Evolutionary conservation across 2,888 invertebrate genomes (phyloP).

Genomic region (Arge pagana): DNA sequence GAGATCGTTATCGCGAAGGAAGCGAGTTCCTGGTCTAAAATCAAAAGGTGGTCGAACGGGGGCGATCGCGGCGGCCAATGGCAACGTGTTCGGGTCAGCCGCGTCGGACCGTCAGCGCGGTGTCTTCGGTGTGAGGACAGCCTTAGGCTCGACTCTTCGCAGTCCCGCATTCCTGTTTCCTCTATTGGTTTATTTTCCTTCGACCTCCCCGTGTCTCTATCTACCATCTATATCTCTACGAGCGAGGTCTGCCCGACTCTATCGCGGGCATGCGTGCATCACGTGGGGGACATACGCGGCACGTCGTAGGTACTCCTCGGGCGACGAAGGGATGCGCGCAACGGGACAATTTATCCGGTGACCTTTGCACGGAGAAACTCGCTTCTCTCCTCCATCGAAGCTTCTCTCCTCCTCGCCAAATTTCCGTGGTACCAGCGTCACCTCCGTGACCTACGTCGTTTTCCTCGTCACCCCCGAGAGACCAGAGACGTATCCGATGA

Average conservation of each 20-base stretch:
- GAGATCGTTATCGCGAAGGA: slow-evolving; percentile 18
- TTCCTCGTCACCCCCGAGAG: neutral
- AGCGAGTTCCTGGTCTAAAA: slow-evolving; percentile 2
- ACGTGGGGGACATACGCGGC: slow-evolving; percentile 25
- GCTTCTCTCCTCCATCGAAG: too few relatives aligned
- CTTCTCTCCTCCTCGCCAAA: too few relatives aligned
- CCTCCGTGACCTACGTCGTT: neutral
- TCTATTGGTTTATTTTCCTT: slow-evolving; percentile 38
- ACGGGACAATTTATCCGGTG: too few relatives aligned
- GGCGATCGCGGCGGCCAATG: neutral
- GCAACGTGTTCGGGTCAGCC: slow-evolving; percentile 12
- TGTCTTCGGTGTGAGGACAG: slow-evolving; percentile 20
- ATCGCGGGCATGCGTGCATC: slow-evolving; percentile 32
- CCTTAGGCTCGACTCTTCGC: slow-evolving; percentile 18
- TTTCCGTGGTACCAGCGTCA: too few relatives aligned
- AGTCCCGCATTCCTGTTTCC: slow-evolving; percentile 39
- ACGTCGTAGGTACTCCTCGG: slow-evolving; percentile 27
- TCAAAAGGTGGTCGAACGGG: slow-evolving; percentile 13
- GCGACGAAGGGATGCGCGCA: slow-evolving; percentile 8
- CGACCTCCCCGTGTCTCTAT: slow-evolving; percentile 36
- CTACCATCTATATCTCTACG: slow-evolving; percentile 38
- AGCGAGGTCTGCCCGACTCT: slow-evolving; percentile 18
- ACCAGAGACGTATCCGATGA: slow-evolving; percentile 12
- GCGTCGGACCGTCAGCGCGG: too few relatives aligned
- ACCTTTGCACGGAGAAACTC: too few relatives aligned